Evolutionary conservation across 2,888 invertebrate species (phyloP), one percentile per base, ranked within the genome.

Genomic region (Pteria penguin): DNA sequence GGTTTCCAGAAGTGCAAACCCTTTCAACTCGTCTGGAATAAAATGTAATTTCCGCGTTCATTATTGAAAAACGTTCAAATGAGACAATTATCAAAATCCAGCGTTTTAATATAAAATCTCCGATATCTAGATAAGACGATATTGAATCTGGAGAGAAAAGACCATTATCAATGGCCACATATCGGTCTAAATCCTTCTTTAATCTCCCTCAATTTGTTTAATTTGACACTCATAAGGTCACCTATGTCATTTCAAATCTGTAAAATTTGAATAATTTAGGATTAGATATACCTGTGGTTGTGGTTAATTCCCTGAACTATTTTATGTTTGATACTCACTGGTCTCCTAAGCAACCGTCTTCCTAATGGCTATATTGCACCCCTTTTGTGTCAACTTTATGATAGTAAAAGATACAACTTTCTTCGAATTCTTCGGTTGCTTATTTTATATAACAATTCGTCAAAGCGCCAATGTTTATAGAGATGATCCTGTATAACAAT

Each of bases 361-460:
- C 18, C 32, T 54, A 66, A 74, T 73, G 60, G 60, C 68, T n/a
- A 68, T 29, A 68, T 61, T 74, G 68, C 62, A 61, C 68, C 74
- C 74, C 62, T 55, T 27, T 62, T 24, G 55, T 74, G 74, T 74
- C 74, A 74, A 57, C 62, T 68, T 55, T 57, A 57, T 57, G 68
- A 68, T 33, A 65, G 55, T 66, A 68, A 68, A 57, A 74, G 68
- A 74, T 68, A 32, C 60, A 74, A 74, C 52, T 68, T 68, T 61
- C 68, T 45, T 61, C 33, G 54, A 62, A 69, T 74, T 54, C 22
- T 67, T 74, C 62, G 52, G 74, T 74, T 69, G 74, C 55, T 62
- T 54, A 52, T 69, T 68, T 74, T 69, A 74, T 67, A 62, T 62
- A 67, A 66, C 58, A 74, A 74, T 74, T 69, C 74, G 74, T 74